Base-by-base conservation (phyloP, 2,113 vertebrate species). In the Salvator merianae region DNA sequence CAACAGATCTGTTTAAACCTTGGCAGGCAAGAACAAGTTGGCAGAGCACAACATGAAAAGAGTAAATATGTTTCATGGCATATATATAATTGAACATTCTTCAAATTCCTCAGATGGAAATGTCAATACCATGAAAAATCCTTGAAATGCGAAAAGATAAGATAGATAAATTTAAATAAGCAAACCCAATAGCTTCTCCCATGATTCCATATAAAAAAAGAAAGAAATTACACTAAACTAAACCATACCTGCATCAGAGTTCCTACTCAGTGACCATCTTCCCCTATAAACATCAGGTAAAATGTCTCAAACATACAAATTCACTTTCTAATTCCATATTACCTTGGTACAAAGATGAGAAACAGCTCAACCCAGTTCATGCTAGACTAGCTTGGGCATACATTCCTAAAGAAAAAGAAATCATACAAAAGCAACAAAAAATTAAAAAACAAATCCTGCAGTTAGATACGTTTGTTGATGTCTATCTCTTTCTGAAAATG, bases 21-120 rank as follows among this genome's bases (percentile, higher is more conserved):
- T 93, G 91, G 75, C 91, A 95, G 66, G 83, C 83, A 80, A 26
- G 80, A 95, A 92, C 47, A 91, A 77, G 53, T 81, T 94, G 90
- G 90, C 84, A 94, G 85, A 47, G 79, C 72, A 69, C 1, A 82
- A 84, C 24, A 30, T 47, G 12, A 62, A 72, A 88, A 79, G 70
- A 94, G 85, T 83, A 94, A 94, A 72, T 89, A 93, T 77, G 72
- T 90, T 92, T 87, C 90, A 91, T 89, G 86, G 79, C 82, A 86
- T 92, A 36, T 84, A 88, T 90, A 89, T 93, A 93, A 93, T 75
- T 93, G 88, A 95, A 92, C 53, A 87, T 94, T 93, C 79, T 92
- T 94, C 84, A 93, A 87, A 93, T 94, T 94, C 90, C 86, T 94
- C 85, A 87, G 87, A 91, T 75, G 83, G 86, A 94, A 95, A 93